Base-by-base conservation (phyloP, 2,888 invertebrate genomes). In the Tachystola acroxantha region DNA sequence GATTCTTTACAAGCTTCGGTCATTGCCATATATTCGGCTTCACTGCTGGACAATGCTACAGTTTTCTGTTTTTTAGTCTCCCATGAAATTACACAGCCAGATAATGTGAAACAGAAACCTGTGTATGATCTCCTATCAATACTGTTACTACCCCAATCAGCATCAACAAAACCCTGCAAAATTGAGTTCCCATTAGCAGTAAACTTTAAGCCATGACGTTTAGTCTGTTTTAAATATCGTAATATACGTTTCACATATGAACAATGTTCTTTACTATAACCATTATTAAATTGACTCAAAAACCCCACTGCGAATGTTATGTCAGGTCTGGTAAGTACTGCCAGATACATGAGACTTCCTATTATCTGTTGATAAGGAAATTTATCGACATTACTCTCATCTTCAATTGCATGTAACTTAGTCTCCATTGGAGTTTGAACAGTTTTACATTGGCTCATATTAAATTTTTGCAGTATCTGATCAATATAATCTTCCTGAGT, bases 371-470 rank as follows among this genome's bases (percentile, higher is more conserved):
- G n/a, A n/a, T n/a, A n/a, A n/a, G n/a, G n/a, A n/a, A n/a, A n/a
- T n/a, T n/a, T n/a, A n/a, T n/a, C n/a, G 3, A 31, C 7, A 6
- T 20, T 32, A 29, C 10, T n/a, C n/a, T n/a, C 7, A 7, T 44
- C 42, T 12, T 40, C 32, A 22, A 43, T 16, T 29, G 10, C 10
- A n/a, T n/a, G n/a, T 34, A 48, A 46, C 12, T 48, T 48, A 6
- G n/a, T 10, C 12, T 52, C 43, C 32, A 46, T 36, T 7, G 46
- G 43, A 19, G 43, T 46, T 9, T 20, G 13, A 10, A 34, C 32
- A 9, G 34, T 34, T 12, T 41, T 41, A 34, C 41, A 41, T 7
- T 45, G 26, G 10, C 20, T 6, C 16, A 34, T 27, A 30, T 36
- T 32, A 30, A 36, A 28, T 34, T 34, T 40, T 1, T 13, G 11